phyloP scores from a whole-genome alignment of 2,888 invertebrate genomes.

The Ennomos erosarius region DNA sequence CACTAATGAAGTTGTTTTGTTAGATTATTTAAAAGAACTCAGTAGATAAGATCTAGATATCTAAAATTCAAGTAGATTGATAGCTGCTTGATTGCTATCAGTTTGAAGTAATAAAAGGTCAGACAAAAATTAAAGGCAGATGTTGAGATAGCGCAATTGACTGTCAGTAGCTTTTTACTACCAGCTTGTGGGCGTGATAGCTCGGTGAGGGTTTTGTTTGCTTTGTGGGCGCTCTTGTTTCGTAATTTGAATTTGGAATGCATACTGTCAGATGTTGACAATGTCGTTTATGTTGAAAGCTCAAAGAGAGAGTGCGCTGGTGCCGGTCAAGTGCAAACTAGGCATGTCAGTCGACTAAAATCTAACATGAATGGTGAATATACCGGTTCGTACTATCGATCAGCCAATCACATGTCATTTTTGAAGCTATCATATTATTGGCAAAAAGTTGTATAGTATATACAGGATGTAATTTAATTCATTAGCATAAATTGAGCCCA shows the following conservation, averaged over 20 bases:
- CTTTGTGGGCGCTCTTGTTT: conserved; percentile 50
- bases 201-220: conserved; percentile 35
- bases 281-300: conserved; percentile 46
- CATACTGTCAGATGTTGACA: conserved; percentile 44
- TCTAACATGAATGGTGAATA: conserved; percentile 13
- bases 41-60: conserved; percentile 10
- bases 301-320: conserved; percentile 39
- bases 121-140: conserved; percentile 47
- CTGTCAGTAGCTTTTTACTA: conserved; percentile 42
- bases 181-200: conserved; percentile 30
- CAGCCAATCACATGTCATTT: conserved; percentile 18
- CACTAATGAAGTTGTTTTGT: neutral
- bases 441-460: no score
- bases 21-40: neutral
- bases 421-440: no score
- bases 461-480: no score
- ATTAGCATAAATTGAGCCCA: no score
- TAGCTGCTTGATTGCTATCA: conserved; percentile 24
- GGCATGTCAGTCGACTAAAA: conserved; percentile 11
- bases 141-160: conserved; percentile 52
- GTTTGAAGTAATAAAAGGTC: conserved; percentile 33
- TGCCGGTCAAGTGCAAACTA: conserved; percentile 34
- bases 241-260: conserved; percentile 50
- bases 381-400: conserved; percentile 21
- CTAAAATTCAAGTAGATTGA: conserved; percentile 23